Conservation (phyloP, 2,888 invertebrate species). For the Meteorus cinctellus region DNA sequence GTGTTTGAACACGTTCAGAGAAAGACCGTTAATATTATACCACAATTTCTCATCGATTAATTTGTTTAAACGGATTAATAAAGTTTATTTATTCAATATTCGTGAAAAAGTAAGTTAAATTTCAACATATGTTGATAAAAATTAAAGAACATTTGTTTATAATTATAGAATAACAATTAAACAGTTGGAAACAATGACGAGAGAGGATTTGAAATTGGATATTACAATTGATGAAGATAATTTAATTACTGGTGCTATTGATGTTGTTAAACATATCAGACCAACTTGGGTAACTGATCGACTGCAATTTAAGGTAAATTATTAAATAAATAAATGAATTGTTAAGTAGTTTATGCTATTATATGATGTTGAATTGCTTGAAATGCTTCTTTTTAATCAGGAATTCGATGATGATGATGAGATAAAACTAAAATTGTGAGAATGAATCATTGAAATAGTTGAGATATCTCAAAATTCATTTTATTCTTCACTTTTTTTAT, state of each 20-base stretch:
- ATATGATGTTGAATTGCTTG: no score
- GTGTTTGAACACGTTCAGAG: not conserved
- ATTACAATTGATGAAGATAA: constrained; percentile 80
- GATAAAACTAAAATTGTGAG: no score
- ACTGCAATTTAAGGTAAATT: constrained; percentile 82
- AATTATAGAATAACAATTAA: not conserved
- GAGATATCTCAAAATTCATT: no score
- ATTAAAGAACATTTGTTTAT: not conserved
- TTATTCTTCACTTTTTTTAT: no score
- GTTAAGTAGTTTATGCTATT: no score
- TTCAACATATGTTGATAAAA: no score
- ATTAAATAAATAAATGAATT: not conserved
- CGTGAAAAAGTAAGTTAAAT: no score
- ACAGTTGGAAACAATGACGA: constrained; percentile 52
- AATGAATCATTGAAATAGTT: no score
- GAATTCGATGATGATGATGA: no score
- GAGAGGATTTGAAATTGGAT: constrained; percentile 74
- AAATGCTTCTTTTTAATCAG: no score
- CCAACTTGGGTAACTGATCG: constrained; percentile 81
- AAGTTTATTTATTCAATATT: no score
- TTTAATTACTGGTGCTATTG: constrained; percentile 80
- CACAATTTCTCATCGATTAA: not conserved
- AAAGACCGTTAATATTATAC: not conserved
- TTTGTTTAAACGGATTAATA: not conserved
- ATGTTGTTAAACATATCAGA: constrained; percentile 81